These are phyloP conservation scores for Tenualosa ilisha DNA, from an alignment of 2,797 vertebrate genomes.

Conservation along the genomic window DNA sequence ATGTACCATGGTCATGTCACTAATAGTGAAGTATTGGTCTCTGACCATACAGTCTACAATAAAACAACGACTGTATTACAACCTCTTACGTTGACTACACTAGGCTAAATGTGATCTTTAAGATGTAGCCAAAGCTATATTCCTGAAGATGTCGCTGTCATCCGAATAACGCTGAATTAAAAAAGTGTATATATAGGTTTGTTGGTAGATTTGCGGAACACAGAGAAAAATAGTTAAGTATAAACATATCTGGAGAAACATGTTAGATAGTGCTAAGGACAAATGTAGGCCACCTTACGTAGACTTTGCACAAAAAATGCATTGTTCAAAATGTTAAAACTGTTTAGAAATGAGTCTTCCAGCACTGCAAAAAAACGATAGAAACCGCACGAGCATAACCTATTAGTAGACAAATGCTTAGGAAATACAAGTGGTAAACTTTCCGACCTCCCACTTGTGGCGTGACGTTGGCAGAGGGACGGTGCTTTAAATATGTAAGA, in stretches of 20 bases:
- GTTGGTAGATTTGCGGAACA: no score
- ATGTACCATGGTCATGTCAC: not conserved
- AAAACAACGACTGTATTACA: not conserved
- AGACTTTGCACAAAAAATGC: not conserved
- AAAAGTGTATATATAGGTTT: not conserved
- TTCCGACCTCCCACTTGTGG: slow-evolving; percentile 68
- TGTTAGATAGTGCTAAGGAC: no score
- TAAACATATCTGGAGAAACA: not conserved
- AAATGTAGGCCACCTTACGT: no score
- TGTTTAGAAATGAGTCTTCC: not conserved
- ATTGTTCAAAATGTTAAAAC: not conserved
- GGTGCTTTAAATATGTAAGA: slow-evolving; percentile 66
- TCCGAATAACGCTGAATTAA: not conserved
- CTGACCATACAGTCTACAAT: not conserved
- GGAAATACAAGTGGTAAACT: slow-evolving; percentile 35
- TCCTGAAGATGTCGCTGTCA: slow-evolving; percentile 9
- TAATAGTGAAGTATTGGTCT: not conserved
- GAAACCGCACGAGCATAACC: not conserved
- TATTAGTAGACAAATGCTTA: slow-evolving; percentile 19
- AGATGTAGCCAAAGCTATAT: not conserved
- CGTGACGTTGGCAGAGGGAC: slow-evolving; percentile 71
- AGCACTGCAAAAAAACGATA: not conserved
- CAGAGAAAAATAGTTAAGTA: not conserved
- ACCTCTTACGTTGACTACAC: not conserved
- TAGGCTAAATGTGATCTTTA: not conserved